Evolutionary conservation across 2,888 invertebrate genomes (phyloP), one percentile per base, ranked within the genome.

Genomic region (Melanargia galathea): DNA sequence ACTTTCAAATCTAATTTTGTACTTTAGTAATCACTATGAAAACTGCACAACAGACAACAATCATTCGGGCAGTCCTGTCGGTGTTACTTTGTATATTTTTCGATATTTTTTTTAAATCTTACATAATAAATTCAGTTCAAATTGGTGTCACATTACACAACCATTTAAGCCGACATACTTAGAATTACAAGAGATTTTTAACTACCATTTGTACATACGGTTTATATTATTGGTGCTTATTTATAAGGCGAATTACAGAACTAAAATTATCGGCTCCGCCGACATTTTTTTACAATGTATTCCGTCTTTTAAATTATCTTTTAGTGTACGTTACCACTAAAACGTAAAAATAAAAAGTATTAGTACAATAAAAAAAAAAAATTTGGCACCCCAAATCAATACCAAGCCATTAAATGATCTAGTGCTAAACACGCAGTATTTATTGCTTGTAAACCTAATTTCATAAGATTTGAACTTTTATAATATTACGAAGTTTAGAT

Each of bases 11-110:
- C 79, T 78, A 76, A 70, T 73, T 88, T 90, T 90, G 89, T 89
- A 88, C 89, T 90, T 85, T 82, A 77, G 59, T 76, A 81, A 86
- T 86, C 89, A 87, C 86, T 80, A 79, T 55, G 33, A 48, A 63
- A 46, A 59, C 52, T 66, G 58, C 43, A 59, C 57, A 33, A 30
- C 13, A 52, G 33, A 63, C 33, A 57, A 22, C 45, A 48, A 24
- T 61, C 16, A 43, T 57, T 43, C 33, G 24, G n/a, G 60, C 46
- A 67, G 52, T 55, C 58, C 54, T 69, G 66, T 63, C 22, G n/a
- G 35, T 58, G 48, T 33, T 58, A 58, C 22, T 20, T 35, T 48
- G 35, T 18, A 30, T 35, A 30, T 48, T 30, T n/a, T n/a, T n/a
- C n/a, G 49, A 30, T 35, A 52, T 35, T 20, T 45, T 35, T 16